Base-by-base conservation (phyloP, 2,797 vertebrate genomes). In the Thripadectes ignobilis region DNA sequence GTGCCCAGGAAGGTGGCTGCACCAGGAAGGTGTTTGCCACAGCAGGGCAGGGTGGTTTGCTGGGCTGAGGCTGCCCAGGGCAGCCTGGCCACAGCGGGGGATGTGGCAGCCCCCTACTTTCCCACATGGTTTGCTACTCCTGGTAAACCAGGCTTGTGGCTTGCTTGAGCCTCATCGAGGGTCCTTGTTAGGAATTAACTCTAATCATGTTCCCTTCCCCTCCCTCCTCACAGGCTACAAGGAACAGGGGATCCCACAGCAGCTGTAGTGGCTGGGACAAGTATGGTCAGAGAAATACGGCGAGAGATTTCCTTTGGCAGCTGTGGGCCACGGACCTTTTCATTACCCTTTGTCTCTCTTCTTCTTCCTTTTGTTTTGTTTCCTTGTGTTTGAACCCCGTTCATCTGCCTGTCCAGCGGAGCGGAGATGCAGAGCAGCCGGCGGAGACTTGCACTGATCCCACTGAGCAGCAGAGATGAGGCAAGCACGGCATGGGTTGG, bases 181-280 rank as follows among this genome's bases (percentile, higher is more conserved):
- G 23, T 78, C 41, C 12, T 59, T 4, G 0, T 39, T 62, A 75
- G 78, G 55, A 46, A 80, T 43, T 52, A 68, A 89, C 52, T 84
- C 89, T 97, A 94, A 96, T 58, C 14, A 4, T 84, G 72, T 97
- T 95, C 91, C 91, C 78, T 97, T 94, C 96, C 95, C 91, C 73
- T 94, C 94, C 94, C 85, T 89, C 32, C 95, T 88, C 82, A 77
- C 98, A 99, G 99, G 99, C 83, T 99, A 98, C 96, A 99, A 98
- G 98, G 99, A 99, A 46, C 99, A 99, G 95, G 98, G 98, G 51
- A 92, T 98, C 79, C 98, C 98, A 55, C 98, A 99, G 94, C 99
- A 99, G 90, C 98, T 99, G 97, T 99, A 98, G 99, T 83, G 82
- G 73, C 86, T 94, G 94, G 85, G 41, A 95, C 59, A 23, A 90